A percentile compares a stretch with the other conserved stretches of the same genome.
Conservation (phyloP, 2,888 invertebrate genomes). For the Aphidoletes aphidimyza region DNA sequence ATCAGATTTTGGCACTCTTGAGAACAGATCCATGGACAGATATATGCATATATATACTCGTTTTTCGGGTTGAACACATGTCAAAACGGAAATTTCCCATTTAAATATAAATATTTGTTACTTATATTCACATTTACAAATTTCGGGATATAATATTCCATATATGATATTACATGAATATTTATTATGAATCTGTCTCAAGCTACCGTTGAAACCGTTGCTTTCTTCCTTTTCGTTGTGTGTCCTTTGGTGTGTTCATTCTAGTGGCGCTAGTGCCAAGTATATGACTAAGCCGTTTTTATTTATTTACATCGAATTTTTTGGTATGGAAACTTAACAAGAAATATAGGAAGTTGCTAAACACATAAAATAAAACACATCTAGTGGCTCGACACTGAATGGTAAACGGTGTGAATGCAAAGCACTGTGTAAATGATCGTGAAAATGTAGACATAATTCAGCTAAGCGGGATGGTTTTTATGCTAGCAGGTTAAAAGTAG, state of each 20-base stretch:
- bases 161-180: constrained; percentile 31
- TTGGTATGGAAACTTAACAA: neutral
- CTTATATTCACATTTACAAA: constrained; percentile 10
- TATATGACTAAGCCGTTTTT: neutral
- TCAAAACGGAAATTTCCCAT: constrained; percentile 1
- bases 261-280: neutral
- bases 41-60: neutral
- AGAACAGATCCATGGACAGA: neutral
- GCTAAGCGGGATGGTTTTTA: neutral
- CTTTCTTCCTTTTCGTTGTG: neutral
- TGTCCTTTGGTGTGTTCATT: neutral
- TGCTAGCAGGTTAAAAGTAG: neutral
- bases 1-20: neutral
- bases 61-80: too few species aligned
- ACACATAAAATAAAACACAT: neutral
- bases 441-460: constrained; percentile 41
- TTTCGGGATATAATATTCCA: constrained; percentile 51
- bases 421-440: constrained; percentile 27
- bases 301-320: neutral
- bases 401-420: neutral
- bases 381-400: constrained; percentile 12
- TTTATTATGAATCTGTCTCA: neutral
- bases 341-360: neutral
- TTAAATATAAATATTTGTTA: constrained; percentile 45
- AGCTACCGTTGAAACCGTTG: too few species aligned